Conservation (phyloP, 2,113 vertebrate genomes). For the Herpetotheres cachinnans region DNA sequence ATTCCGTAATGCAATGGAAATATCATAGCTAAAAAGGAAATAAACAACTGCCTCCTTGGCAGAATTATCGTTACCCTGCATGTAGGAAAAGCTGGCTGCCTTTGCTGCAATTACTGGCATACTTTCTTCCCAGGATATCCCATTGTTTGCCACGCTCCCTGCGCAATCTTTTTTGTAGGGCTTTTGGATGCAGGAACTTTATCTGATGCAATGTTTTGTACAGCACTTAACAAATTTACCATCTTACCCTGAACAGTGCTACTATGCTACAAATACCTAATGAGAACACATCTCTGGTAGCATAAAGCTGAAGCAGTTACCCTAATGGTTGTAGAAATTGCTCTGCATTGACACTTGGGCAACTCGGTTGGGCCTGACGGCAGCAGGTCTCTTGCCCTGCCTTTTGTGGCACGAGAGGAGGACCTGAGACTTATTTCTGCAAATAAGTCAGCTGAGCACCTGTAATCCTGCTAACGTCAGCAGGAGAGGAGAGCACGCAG, state of each 20-base stretch:
- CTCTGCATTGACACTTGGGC: neutral
- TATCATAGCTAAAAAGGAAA: constrained; percentile 11
- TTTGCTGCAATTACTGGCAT: neutral
- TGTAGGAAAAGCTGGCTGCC: neutral
- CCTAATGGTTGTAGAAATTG: neutral
- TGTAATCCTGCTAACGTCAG: neutral
- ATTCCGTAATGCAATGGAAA: neutral
- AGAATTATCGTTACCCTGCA: neutral
- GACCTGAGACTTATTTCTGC: neutral
- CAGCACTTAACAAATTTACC: neutral
- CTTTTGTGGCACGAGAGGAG: neutral
- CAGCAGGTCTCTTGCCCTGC: neutral
- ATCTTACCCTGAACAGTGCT: neutral
- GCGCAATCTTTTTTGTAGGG: neutral
- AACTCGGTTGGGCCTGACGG: neutral
- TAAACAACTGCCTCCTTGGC: neutral
- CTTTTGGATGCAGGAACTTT: neutral
- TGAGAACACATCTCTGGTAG: neutral
- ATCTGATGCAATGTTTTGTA: neutral
- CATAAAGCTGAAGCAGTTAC: neutral
- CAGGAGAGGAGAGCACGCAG: neutral
- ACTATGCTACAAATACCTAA: neutral
- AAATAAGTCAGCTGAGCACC: neutral
- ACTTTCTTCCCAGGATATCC: constrained; percentile 10
- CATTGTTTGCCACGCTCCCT: neutral